Conservation (phyloP, 2,113 vertebrate species). For the Cochlearius cochlearius region DNA sequence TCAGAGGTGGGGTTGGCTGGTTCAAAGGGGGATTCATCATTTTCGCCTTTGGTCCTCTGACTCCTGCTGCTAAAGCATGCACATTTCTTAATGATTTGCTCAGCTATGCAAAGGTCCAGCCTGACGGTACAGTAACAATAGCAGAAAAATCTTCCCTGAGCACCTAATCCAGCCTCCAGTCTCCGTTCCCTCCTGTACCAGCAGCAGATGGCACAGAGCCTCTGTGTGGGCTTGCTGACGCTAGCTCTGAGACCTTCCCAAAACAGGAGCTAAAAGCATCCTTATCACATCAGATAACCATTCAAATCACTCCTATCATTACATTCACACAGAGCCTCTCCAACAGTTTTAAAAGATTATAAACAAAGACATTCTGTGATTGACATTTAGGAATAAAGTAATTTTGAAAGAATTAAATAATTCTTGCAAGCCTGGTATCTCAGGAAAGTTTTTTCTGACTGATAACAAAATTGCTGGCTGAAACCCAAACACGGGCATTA, state of each 20-base stretch:
- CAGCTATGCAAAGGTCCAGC: neutral
- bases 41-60: neutral
- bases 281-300: neutral
- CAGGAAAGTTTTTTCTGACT: neutral
- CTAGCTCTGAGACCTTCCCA: neutral
- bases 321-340: neutral
- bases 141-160: neutral
- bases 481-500: neutral
- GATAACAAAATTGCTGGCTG: neutral
- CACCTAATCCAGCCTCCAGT: neutral
- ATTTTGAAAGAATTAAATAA: neutral
- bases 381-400: neutral
- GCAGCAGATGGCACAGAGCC: constrained; percentile 51
- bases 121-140: accelerated
- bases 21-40: neutral
- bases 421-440: neutral
- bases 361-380: neutral
- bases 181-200: neutral
- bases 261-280: neutral
- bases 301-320: neutral
- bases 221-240: constrained; percentile 34
- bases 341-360: neutral
- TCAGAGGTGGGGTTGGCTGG: neutral
- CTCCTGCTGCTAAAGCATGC: neutral
- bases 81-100: neutral